Base-by-base conservation (phyloP, 2,888 invertebrate genomes). In the Microplitis deprimator region DNA sequence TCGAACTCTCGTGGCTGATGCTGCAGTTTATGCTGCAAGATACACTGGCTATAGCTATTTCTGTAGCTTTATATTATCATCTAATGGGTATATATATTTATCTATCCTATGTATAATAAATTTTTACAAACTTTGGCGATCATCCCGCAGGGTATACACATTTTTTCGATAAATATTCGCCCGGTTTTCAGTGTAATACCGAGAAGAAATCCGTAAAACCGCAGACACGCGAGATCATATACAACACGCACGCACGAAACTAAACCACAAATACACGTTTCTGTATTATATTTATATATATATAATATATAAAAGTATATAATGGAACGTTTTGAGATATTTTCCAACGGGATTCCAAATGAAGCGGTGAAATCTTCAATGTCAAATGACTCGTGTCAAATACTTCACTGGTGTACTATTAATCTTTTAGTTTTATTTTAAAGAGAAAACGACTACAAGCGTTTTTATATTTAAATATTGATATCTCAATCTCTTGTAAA, bases 271-370 rank as follows among this genome's bases (percentile, higher is more conserved):
- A 50, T 65, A 67, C 50, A 50, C 13, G 50, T 50, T 13, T 13
- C 10, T 8, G 50, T 50, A 50, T 50, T 50, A 50, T 50, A 50
- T 50, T 50, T 50, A 50, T 50, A 13, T 50, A 50, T 50, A 13
- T 50, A 50, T 50, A 50, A 5, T 50, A 50, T 50, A 50, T 50
- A 50, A 50, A 50, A 50, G 50, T 50, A 50, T 50, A 13, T 50
- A 50, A 50, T 50, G 50, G 50, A 50, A 50, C 50, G 50, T 65
- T 65, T 67, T 29, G 50, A 8, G 50, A 73, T 73, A 73, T 73
- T 73, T 73, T 73, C 73, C 67, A 73, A 73, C 73, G 73, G 73
- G 40, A 73, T 73, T 67, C 50, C n/a, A 65, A 65, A 38, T 62
- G 8, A 8, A 17, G 20, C 62, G 16, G 16, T 20, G 16, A 62